Percentiles rank a stretch among this genome's conserved stretches.
phyloP scores from a whole-genome alignment of 2,888 invertebrate genomes.

The Choristoneura rosaceana region DNA sequence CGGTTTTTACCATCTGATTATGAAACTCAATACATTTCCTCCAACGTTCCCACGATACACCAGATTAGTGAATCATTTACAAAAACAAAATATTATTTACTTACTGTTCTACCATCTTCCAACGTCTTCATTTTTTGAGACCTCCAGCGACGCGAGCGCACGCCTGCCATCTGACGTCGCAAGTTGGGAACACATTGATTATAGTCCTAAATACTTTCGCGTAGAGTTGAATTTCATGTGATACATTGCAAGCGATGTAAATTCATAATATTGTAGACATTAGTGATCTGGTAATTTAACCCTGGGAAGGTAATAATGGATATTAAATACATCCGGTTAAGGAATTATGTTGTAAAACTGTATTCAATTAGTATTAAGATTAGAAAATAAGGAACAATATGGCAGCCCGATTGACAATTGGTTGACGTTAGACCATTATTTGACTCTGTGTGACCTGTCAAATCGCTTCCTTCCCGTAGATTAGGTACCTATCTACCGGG shows the following conservation, averaged over 20 bases:
- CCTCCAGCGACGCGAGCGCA: conserved; percentile 52
- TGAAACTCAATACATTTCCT: background rate
- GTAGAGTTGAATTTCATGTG: background rate
- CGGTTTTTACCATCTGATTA: no score
- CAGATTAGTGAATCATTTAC: background rate
- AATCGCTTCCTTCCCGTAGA: no score
- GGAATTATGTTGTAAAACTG: no score
- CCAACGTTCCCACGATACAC: background rate
- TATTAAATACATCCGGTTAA: no score
- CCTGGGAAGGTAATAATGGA: background rate
- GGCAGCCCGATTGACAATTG: no score
- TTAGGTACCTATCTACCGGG: no score
- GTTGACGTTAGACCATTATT: no score
- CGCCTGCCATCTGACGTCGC: conserved; percentile 52
- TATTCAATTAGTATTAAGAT: no score
- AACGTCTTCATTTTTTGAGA: conserved; percentile 40
- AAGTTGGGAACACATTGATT: conserved; percentile 28
- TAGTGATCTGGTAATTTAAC: background rate
- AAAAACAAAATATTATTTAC: conserved; percentile 24
- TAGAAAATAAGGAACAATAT: no score
- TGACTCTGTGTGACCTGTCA: no score
- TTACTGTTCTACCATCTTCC: conserved; percentile 5
- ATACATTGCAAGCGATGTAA: background rate
- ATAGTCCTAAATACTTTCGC: background rate
- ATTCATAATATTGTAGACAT: background rate